These are phyloP conservation scores for Anas acuta DNA, from an alignment of 2,797 vertebrate genomes.

Conservation along the genomic window DNA sequence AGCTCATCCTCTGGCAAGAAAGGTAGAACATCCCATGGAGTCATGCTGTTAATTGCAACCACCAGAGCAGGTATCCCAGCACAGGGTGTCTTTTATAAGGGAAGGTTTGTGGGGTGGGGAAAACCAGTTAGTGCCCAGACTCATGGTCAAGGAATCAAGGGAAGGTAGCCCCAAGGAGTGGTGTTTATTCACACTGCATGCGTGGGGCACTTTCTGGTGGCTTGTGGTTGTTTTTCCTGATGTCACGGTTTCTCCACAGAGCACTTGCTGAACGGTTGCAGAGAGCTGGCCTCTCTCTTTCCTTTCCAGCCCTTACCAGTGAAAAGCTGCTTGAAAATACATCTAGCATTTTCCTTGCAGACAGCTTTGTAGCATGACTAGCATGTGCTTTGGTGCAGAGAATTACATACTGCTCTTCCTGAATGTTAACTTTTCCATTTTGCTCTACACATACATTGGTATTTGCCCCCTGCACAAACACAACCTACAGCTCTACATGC, in stretches of 20 bases:
- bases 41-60: background rate
- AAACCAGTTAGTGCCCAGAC: background rate
- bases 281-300: background rate
- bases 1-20: background rate
- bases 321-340: constrained; percentile 42
- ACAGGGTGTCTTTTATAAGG: background rate
- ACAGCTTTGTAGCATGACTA: constrained; percentile 20
- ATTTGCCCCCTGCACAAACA: background rate
- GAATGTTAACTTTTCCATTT: constrained; percentile 29
- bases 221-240: background rate
- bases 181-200: background rate
- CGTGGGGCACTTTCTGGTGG: background rate
- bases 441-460: background rate
- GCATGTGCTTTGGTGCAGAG: constrained; percentile 47
- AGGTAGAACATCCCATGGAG: background rate
- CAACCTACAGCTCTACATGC: background rate
- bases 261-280: background rate
- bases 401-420: constrained; percentile 15
- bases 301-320: constrained; percentile 21
- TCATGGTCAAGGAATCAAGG: background rate
- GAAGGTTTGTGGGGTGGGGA: background rate
- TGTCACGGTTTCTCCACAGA: background rate
- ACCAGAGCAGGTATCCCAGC: fast-evolving
- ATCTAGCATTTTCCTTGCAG: constrained; percentile 28
- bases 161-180: background rate